Percentiles rank a stretch among this genome's conserved stretches.
Conservation (phyloP, 2,888 invertebrate genomes). For the Mythimna albipuncta region DNA sequence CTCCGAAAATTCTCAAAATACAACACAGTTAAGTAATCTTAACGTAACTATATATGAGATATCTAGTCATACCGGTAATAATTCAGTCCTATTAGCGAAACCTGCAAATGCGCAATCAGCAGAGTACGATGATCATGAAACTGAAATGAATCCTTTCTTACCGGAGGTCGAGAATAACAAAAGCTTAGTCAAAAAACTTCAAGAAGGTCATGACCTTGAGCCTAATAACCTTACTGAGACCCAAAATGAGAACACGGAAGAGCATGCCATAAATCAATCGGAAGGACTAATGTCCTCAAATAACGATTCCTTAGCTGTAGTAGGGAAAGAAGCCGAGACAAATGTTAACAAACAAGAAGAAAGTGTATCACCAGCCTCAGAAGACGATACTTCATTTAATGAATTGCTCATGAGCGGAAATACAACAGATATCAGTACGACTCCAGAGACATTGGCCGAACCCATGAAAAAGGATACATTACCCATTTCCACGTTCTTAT, state of each 20-base stretch:
- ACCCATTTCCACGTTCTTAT: slow-evolving; percentile 80
- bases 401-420: slow-evolving; percentile 68
- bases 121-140: slow-evolving; percentile 85
- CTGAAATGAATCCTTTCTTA: slow-evolving; percentile 93
- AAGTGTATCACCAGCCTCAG: slow-evolving; percentile 55
- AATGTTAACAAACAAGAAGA: slow-evolving; percentile 47
- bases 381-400: slow-evolving; percentile 66
- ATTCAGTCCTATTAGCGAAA: slow-evolving; percentile 71
- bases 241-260: slow-evolving; percentile 84
- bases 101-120: slow-evolving; percentile 73
- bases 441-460: slow-evolving; percentile 37
- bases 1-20: slow-evolving; percentile 65
- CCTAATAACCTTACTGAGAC: slow-evolving; percentile 83
- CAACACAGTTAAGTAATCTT: slow-evolving; percentile 79
- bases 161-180: slow-evolving; percentile 92
- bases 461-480: slow-evolving; percentile 62
- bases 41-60: slow-evolving; percentile 87
- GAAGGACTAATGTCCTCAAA: slow-evolving; percentile 54
- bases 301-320: slow-evolving; percentile 40
- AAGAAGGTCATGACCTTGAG: slow-evolving; percentile 89
- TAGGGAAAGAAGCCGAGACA: slow-evolving; percentile 47
- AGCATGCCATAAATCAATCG: slow-evolving; percentile 68
- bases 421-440: slow-evolving; percentile 36
- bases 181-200: slow-evolving; percentile 90
- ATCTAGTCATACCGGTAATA: slow-evolving; percentile 77